Evolutionary conservation across 2,113 vertebrate genomes (phyloP), one percentile per base, ranked within the genome.

Genomic region (Opisthocomus hoazin): DNA sequence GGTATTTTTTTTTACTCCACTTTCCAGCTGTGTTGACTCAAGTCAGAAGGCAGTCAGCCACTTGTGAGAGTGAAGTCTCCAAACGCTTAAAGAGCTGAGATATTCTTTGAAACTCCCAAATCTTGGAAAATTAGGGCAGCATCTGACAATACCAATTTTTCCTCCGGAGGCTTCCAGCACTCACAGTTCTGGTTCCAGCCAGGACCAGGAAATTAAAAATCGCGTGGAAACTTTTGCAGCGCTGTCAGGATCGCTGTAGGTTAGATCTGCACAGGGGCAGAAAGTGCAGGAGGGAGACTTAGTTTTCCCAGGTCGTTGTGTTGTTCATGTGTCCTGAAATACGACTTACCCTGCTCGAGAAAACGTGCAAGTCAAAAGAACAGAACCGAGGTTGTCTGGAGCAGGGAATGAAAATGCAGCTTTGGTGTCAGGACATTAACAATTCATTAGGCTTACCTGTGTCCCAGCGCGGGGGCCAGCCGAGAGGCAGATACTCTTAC

Each of bases 21-120:
- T 95, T 94, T 96, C 90, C 95, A 96, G 93, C 95, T 97, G 92
- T 95, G 88, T 90, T 96, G 92, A 94, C 83, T 96, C 93, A 94
- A 94, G 92, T 86, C 83, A 93, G 75, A 78, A 86, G 61, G 88
- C 92, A 88, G 86, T 84, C 86, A 94, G 83, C 56, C 88, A 69
- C 94, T 93, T 89, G 73, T 92, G 83, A 94, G 83, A 77, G 43
- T 50, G 43, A 94, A 84, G 90, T 91, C 88, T 93, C 94, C 73
- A 64, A 95, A 93, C 76, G 78, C 46, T 94, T 97, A 87, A 89
- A 81, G 69, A 93, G 56, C 86, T 89, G 90, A 89, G 60, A 93
- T 90, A 89, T 71, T 89, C 79, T 95, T 80, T 93, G 83, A 95
- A 96, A 96, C 73, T 81, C 76, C 73, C 41, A 80, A 70, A 89